A percentile compares a stretch with the other conserved stretches of the same genome.
Evolutionary conservation across 2,797 vertebrate genomes (phyloP).

Genomic region (Taeniopygia guttata): DNA sequence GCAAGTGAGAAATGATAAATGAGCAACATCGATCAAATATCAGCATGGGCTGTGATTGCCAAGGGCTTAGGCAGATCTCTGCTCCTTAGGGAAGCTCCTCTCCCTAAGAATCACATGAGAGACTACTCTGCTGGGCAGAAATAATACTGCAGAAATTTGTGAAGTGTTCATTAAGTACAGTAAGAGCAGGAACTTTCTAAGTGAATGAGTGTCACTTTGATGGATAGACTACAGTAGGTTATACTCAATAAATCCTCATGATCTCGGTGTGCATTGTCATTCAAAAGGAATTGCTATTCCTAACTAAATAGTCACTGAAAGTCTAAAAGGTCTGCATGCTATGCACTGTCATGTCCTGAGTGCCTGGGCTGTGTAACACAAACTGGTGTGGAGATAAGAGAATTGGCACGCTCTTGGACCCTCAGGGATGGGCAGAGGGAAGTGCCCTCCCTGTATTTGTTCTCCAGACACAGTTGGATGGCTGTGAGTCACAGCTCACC

Average conservation of each 20-base stretch:
- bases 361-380: neutral
- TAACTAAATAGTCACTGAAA: constrained; percentile 13
- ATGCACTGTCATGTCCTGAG: neutral
- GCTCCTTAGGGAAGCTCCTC: neutral
- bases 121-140: neutral
- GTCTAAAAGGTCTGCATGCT: neutral
- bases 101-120: neutral
- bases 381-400: neutral
- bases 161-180: constrained; percentile 23
- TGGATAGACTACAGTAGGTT: constrained; percentile 21
- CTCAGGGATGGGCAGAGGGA: neutral
- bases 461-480: neutral
- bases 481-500: neutral
- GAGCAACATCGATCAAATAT: neutral
- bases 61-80: neutral
- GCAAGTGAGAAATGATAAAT: neutral
- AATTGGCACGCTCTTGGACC: neutral
- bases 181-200: neutral
- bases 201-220: constrained; percentile 41
- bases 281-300: constrained; percentile 44
- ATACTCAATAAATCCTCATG: constrained; percentile 18
- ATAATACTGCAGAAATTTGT: neutral
- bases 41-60: neutral
- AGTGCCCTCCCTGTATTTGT: neutral
- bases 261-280: constrained; percentile 22